Percentiles rank a stretch among this genome's conserved stretches.
Conservation (phyloP, 2,113 vertebrate genomes). For the Dendrocopos noguchii region DNA sequence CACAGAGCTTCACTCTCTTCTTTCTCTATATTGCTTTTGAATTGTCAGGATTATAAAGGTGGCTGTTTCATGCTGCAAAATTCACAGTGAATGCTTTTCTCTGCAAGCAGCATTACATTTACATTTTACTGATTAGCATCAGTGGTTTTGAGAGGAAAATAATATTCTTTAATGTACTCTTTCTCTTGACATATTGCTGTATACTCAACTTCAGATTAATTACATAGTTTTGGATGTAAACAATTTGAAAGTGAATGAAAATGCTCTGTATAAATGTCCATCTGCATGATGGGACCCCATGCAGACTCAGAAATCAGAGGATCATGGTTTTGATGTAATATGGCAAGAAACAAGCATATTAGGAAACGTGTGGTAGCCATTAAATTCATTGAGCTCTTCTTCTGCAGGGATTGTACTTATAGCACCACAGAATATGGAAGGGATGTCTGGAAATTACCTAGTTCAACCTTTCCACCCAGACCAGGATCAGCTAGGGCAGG, state of each 20-base stretch:
- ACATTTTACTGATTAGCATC: not conserved
- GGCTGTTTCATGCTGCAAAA: not conserved
- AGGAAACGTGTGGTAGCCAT: not conserved
- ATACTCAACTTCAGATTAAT: not conserved
- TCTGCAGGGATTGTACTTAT: not conserved
- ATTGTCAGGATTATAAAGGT: not conserved
- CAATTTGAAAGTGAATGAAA: not conserved
- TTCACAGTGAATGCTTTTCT: not conserved
- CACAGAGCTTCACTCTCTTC: not conserved
- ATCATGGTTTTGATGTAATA: rapidly evolving
- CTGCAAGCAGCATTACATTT: not conserved
- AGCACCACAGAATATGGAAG: not conserved
- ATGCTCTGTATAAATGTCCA: not conserved
- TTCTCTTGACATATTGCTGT: not conserved
- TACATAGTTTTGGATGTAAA: not conserved
- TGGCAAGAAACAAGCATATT: not conserved
- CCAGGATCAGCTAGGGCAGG: not conserved
- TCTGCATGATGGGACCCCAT: not conserved
- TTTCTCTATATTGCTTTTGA: not conserved
- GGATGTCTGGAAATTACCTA: not conserved
- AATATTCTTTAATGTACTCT: not conserved
- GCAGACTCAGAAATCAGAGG: not conserved
- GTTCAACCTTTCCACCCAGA: not conserved
- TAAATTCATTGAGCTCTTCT: not conserved
- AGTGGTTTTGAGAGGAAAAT: not conserved